Conservation (phyloP, 1,140 invertebrate genomes). For the Asbolus verrucosus region DNA sequence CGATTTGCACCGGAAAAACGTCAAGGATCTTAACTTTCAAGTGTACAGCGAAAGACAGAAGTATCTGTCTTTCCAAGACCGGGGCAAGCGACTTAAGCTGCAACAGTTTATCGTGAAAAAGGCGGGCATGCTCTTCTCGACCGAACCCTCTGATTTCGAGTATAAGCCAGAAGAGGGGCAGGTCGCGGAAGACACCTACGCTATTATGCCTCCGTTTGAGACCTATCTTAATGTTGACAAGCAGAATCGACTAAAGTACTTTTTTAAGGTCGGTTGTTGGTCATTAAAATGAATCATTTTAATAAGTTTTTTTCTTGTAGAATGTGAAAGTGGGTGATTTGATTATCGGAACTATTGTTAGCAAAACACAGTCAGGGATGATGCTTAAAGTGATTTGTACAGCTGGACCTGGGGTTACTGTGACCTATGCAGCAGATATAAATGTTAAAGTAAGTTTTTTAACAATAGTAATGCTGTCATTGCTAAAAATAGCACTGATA, state of each 20-base stretch:
- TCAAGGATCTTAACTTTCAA: constrained; percentile 77
- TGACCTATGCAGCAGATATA: constrained; percentile 84
- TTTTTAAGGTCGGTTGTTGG: constrained; percentile 73
- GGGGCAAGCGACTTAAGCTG: constrained; percentile 83
- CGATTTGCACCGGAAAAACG: constrained; percentile 75
- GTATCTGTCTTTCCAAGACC: constrained; percentile 81
- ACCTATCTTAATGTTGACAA: constrained; percentile 82
- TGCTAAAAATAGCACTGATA: no score
- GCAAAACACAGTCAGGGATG: constrained; percentile 79
- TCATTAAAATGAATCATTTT: neutral
- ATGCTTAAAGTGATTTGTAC: constrained; percentile 86
- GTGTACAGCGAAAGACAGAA: constrained; percentile 84
- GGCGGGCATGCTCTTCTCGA: constrained; percentile 75
- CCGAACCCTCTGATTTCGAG: constrained; percentile 56
- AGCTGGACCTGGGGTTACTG: constrained; percentile 74
- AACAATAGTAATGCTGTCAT: no score
- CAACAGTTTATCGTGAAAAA: constrained; percentile 87
- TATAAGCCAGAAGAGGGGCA: constrained; percentile 62
- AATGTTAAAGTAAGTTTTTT: constrained; percentile 83
- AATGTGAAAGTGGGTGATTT: constrained; percentile 85
- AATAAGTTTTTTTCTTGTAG: constrained; percentile 65
- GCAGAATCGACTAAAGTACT: constrained; percentile 77
- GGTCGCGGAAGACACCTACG: constrained; percentile 76
- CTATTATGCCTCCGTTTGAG: constrained; percentile 88
- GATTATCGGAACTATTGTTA: constrained; percentile 83